Evolutionary conservation across 1,140 invertebrate species (phyloP), one percentile per base, ranked within the genome.

Genomic region (Rhagoletis pomonella): DNA sequence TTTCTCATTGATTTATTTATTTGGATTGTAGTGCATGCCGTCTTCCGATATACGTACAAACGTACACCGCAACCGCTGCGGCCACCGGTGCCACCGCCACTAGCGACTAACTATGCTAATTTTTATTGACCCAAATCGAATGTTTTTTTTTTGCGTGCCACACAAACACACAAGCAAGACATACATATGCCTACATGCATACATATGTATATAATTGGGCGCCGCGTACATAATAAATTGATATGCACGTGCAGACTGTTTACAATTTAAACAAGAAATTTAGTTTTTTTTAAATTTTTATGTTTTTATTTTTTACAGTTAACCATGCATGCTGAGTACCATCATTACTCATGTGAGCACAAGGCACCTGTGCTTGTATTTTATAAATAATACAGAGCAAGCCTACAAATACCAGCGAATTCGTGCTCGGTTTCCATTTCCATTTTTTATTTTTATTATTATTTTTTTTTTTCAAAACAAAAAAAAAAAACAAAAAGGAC

Each of bases 91-190:
- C 10, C 12, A 73, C 69, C 44, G 67, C 7, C 39, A 4, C 4
- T 62, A 2, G 65, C 39, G 10, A 50, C 39, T 39, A 44, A 50
- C 17, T 77, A 77, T 77, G 69, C 69, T 50, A 50, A 77, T 77
- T 77, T 77, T 50, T 77, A 77, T 77, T 77, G 69, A 77, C 69
- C 69, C 69, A 77, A 77, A 69, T 69, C 0, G 14, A 65, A 5
- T 17, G 60, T 17, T 9, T 6, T 59, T 29, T 29, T 29, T 29
- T 29, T 29, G 29, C 29, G 29, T 29, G 29, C 29, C 29, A 29
- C 9, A 55, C 50, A 55, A 55, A 55, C 50, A 55, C 4, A 55
- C 50, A 55, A 55, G 9, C 29, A 9, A 55, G 4, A 55, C 50
- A 55, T 55, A 9, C 50, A 55, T 55, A 55, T 55, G 50, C 50